Evolutionary conservation across 2,797 vertebrate genomes (phyloP).

Genomic region (Spondyliosoma cantharus): DNA sequence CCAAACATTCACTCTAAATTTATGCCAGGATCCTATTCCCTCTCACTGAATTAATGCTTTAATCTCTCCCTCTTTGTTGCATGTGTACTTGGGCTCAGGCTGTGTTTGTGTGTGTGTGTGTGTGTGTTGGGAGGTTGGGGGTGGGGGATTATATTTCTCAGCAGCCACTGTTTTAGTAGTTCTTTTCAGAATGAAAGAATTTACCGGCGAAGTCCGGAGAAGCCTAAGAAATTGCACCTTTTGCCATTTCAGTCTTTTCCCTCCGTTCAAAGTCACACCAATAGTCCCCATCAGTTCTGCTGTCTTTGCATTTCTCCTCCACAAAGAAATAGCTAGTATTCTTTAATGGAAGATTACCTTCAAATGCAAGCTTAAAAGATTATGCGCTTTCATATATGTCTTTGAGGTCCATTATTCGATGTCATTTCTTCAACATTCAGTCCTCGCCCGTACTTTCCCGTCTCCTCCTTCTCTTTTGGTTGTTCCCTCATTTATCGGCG

Average conservation of each 20-base stretch:
- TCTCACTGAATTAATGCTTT: slow-evolving; percentile 82
- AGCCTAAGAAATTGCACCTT: slow-evolving; percentile 69
- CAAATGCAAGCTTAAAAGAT: slow-evolving; percentile 83
- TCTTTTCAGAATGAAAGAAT: slow-evolving; percentile 71
- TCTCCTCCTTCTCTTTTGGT: slow-evolving; percentile 50
- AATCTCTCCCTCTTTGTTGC: slow-evolving; percentile 82
- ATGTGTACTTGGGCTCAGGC: slow-evolving; percentile 70
- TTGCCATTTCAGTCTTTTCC: slow-evolving; percentile 73
- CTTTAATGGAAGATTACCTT: slow-evolving; percentile 85
- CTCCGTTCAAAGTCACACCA: slow-evolving; percentile 80
- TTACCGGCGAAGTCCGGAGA: slow-evolving; percentile 55
- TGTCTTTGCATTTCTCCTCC: slow-evolving; percentile 81
- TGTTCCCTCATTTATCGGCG: slow-evolving; percentile 59
- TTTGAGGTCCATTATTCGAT: slow-evolving; percentile 80
- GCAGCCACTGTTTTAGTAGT: slow-evolving; percentile 77
- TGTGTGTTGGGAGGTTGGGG: slow-evolving; percentile 51
- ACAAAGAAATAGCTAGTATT: slow-evolving; percentile 80
- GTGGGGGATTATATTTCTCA: slow-evolving; percentile 75
- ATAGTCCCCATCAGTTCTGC: slow-evolving; percentile 80
- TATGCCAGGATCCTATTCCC: slow-evolving; percentile 80
- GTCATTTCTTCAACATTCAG: slow-evolving; percentile 70
- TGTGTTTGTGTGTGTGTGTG: slow-evolving; percentile 54
- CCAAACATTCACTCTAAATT: slow-evolving; percentile 80
- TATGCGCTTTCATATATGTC: slow-evolving; percentile 80
- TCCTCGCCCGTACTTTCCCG: slow-evolving; percentile 53